Evolutionary conservation across 2,888 invertebrate species (phyloP), one percentile per base, ranked within the genome.

Genomic region (Drosophila neotestacea): DNA sequence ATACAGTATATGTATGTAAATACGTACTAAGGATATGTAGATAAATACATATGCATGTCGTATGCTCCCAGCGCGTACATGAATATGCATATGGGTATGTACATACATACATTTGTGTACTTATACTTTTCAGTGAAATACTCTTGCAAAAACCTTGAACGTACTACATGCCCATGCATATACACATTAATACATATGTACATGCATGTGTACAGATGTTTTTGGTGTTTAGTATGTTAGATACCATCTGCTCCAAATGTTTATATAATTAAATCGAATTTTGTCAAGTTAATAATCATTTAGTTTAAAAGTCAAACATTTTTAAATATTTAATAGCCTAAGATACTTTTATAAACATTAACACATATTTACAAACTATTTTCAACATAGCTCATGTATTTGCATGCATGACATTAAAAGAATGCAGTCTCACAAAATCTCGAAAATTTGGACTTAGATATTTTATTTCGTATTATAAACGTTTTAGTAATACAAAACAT

Each of bases 71-170:
- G 32, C 32, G 30, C 7, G 30, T 51, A 51, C 27, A 44, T 44
- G 6, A 30, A 6, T 30, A 30, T 5, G 30, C 30, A 30, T 39
- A 11, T 41, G 36, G 42, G 50, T 36, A 54, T 38, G 41, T 39
- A 38, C 13, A 39, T 9, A 32, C 11, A 32, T 51, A 42, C 27
- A 42, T 27, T 52, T 46, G 41, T 39, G 50, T 59, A 68, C 51
- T 55, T 58, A 42, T 65, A 51, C 34, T 34, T 47, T 50, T 32
- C 32, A 32, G 32, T 32, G 32, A 32, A 32, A 6, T 32, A 9
- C 7, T 32, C 32, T 32, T 52, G 56, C 56, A 61, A 71, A 71
- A 83, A 71, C 70, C 77, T 81, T 81, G 81, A 81, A 78, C 61
- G 72, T 68, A 69, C 34, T 44, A 47, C 13, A 70, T 46, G 28